Evolutionary conservation across 2,797 vertebrate species (phyloP).

Genomic region (Typhlichthys subterraneus): DNA sequence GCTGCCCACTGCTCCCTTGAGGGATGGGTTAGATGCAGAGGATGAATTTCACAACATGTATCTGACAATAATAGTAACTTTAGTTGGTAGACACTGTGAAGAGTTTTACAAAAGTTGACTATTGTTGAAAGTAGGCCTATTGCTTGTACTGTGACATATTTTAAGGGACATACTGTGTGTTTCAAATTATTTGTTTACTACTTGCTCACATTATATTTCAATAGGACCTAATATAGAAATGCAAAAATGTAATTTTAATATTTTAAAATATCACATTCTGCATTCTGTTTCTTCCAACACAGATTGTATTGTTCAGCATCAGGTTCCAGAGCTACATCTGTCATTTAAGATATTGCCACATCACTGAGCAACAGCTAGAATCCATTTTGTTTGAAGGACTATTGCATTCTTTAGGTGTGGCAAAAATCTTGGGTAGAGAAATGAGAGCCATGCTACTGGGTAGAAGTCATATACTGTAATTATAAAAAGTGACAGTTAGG

Average conservation of each 20-base stretch:
- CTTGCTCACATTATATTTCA: not conserved
- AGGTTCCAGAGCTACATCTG: not conserved
- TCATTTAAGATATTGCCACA: slow-evolving; percentile 6
- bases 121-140: too few species aligned
- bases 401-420: slow-evolving; percentile 47
- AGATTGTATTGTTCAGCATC: slow-evolving; percentile 16
- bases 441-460: not conserved
- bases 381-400: slow-evolving; percentile 3
- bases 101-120: too few species aligned
- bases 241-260: not conserved
- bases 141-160: too few species aligned
- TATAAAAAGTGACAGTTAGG: slow-evolving; percentile 38
- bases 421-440: not conserved
- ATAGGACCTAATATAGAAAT: not conserved
- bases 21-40: too few species aligned
- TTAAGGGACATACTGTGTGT: too few species aligned
- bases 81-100: too few species aligned
- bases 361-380: slow-evolving; percentile 28
- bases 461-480: not conserved
- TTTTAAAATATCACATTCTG: not conserved
- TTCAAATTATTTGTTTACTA: too few species aligned
- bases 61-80: too few species aligned
- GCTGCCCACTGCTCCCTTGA: too few species aligned
- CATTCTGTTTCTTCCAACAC: not conserved
- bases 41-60: too few species aligned